phyloP scores from a whole-genome alignment of 2,113 vertebrate genomes.

The Passer montanus region DNA sequence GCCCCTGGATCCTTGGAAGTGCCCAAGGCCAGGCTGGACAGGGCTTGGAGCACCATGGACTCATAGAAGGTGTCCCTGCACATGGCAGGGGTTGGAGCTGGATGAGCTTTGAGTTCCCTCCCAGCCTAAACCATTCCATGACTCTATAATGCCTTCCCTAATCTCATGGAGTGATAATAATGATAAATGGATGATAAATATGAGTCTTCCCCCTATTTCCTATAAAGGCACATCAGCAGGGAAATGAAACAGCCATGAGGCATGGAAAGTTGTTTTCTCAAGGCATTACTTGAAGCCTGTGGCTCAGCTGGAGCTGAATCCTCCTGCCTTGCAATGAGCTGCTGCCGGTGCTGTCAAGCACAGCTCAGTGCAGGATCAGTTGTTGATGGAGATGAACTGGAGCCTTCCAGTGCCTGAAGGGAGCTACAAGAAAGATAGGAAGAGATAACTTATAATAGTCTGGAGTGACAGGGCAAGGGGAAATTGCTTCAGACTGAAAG shows the following conservation, averaged over 20 bases:
- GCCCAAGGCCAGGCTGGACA: accelerated
- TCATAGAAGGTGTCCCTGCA: neutral
- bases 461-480: neutral
- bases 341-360: neutral
- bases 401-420: neutral
- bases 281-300: neutral
- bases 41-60: accelerated
- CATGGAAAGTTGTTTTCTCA: neutral
- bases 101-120: neutral
- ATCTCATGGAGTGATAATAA: neutral
- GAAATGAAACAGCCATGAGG: neutral
- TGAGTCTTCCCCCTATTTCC: neutral
- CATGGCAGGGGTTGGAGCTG: neutral
- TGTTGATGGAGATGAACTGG: neutral
- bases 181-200: neutral
- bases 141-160: neutral
- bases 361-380: neutral
- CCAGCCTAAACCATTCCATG: neutral
- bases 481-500: neutral
- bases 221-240: neutral
- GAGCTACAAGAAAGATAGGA: neutral
- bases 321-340: neutral
- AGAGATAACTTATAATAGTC: neutral
- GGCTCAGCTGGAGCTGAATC: neutral
- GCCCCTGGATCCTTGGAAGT: neutral